These are phyloP conservation scores for Eupeodes latifasciatus DNA, from an alignment of 2,888 invertebrate genomes.

Conservation along the genomic window DNA sequence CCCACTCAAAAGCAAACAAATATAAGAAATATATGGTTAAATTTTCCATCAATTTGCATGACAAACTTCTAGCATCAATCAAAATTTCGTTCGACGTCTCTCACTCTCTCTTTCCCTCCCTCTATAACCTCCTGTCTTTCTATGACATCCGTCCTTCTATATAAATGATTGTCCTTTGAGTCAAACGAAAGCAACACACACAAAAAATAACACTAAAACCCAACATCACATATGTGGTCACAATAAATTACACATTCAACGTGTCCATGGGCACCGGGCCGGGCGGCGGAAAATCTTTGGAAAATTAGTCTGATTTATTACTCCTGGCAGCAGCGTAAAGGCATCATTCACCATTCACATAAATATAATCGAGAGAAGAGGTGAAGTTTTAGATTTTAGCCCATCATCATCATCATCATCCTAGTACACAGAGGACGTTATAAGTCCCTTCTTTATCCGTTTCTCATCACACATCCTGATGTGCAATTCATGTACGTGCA, in stretches of 20 bases:
- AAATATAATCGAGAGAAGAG: conserved; percentile 16
- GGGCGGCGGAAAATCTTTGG: conserved; percentile 58
- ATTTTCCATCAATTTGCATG: conserved; percentile 75
- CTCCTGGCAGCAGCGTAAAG: conserved; percentile 56
- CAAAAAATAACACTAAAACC: conserved; percentile 43
- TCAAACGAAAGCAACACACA: background rate
- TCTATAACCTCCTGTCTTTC: background rate
- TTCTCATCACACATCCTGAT: conserved; percentile 33
- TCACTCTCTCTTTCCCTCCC: background rate
- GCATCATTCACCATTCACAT: background rate
- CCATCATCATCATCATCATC: background rate
- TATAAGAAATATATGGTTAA: conserved; percentile 52
- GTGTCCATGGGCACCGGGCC: conserved; percentile 51
- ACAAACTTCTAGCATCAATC: conserved; percentile 75
- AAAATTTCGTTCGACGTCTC: conserved; percentile 62
- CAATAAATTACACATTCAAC: conserved; percentile 76
- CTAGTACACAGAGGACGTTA: background rate
- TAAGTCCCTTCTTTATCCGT: conserved; percentile 50
- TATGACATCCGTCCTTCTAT: conserved; percentile 38
- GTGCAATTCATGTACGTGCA: conserved; percentile 43
- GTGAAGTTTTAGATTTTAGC: conserved; percentile 25
- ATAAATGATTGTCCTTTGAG: conserved; percentile 46
- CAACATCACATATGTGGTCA: conserved; percentile 73
- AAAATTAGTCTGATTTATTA: conserved; percentile 76
- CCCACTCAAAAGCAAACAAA: background rate